Base-by-base conservation (phyloP, 2,113 vertebrate species). In the Nyctibius bracteatus region DNA sequence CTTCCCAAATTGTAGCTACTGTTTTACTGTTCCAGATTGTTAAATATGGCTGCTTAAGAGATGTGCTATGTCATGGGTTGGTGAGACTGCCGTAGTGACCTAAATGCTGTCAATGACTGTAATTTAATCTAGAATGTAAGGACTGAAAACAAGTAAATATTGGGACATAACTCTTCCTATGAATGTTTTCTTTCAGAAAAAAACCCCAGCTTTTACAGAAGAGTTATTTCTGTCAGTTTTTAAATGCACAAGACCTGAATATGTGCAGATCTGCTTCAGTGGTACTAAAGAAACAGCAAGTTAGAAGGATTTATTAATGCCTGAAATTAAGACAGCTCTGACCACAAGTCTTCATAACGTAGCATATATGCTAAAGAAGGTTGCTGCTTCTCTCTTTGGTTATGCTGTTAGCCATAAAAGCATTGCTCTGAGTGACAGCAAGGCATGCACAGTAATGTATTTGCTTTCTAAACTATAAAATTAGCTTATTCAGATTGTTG, bases 331-430 rank as follows among this genome's bases (percentile, higher is more conserved):
- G 65, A 59, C 41, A 80, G 71, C 70, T 79, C 59, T 57, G 73
- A 74, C 22, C 2, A 6, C 43, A 49, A 43, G 51, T n/a, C 57
- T 81, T 51, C 62, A 13, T 24, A 31, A 58, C 3, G 19, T 2
- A 71, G 63, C 3, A 8, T 31, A 15, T 12, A 43, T 43, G 61
- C 81, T 79, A 24, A 57, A 67, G 83, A 15, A 44, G 65, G 72
- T 5, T 49, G 57, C 66, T 61, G 70, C 33, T 73, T 87, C 70
- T 70, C 71, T 89, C 93, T 95, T 91, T 94, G 92, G 94, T 89
- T 85, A 55, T 14, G 30, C 39, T 28, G 25, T 72, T 75, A 68
- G 84, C 65, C n/a, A 14, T 31, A 35, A 59, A 86, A 91, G 77
- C 16, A 8, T 52, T 92, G 86, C 65, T 96, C 63, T 51, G 35